Conservation (phyloP, 2,113 vertebrate genomes). For the Hiodon alosoides region DNA sequence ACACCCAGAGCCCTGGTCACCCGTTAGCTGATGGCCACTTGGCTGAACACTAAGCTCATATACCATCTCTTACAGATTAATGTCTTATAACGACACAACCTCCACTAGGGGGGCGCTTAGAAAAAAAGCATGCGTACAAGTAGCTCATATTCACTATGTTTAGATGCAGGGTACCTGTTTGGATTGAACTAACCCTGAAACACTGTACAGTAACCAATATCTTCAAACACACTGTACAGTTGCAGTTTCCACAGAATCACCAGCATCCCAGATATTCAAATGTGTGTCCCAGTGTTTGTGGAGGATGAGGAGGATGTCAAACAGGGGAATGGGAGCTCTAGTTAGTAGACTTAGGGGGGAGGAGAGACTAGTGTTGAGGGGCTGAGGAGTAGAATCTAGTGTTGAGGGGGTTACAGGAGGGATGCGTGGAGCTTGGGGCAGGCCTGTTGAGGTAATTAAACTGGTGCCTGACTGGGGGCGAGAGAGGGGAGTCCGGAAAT, state of each 20-base stretch:
- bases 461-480: no score
- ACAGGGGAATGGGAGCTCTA: not conserved
- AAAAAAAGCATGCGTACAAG: not conserved
- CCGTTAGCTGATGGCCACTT: no score
- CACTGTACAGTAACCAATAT: no score
- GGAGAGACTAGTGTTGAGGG: no score
- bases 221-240: no score
- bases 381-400: not conserved
- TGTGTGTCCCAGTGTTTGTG: not conserved
- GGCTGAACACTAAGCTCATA: no score
- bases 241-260: no score
- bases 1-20: no score
- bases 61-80: not conserved
- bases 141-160: not conserved
- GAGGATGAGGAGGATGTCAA: not conserved
- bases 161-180: no score
- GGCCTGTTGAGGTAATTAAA: not conserved
- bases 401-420: not conserved
- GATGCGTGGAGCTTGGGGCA: not conserved
- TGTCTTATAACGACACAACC: not conserved
- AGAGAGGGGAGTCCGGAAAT: conserved; percentile 54
- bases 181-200: no score
- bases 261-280: no score
- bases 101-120: not conserved
- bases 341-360: no score